A percentile compares a stretch with the other conserved stretches of the same genome.
phyloP scores from a whole-genome alignment of 2,888 invertebrate species.

The Dendrolimus houi region DNA sequence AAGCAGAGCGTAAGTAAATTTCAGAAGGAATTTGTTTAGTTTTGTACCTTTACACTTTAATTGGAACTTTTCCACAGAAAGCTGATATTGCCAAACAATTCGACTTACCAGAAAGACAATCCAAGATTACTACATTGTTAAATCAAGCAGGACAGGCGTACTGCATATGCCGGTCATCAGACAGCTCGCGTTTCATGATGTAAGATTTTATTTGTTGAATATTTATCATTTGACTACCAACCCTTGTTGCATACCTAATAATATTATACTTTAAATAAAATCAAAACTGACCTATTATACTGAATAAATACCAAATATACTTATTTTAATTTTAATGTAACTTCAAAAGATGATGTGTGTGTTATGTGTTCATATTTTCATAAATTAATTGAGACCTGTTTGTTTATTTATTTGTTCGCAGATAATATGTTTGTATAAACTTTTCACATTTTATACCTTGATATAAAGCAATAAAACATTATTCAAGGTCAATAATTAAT shows the following conservation, averaged over 20 bases:
- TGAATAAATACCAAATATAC: too few relatives aligned
- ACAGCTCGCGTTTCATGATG: conserved; percentile 98
- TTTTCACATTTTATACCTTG: too few relatives aligned
- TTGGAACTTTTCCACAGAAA: conserved; percentile 70
- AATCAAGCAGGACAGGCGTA: conserved; percentile 95
- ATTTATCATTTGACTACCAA: background rate
- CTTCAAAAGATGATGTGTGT: too few relatives aligned
- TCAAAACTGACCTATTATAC: too few relatives aligned
- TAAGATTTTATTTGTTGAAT: conserved; percentile 50
- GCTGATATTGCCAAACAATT: conserved; percentile 94
- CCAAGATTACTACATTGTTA: conserved; percentile 90
- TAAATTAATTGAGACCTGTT: too few relatives aligned
- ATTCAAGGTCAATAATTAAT: too few relatives aligned
- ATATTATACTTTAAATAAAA: background rate
- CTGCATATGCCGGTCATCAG: conserved; percentile 95
- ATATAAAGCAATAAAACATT: too few relatives aligned
- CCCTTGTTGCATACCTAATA: background rate
- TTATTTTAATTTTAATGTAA: too few relatives aligned
- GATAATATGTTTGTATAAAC: too few relatives aligned
- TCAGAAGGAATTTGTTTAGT: background rate
- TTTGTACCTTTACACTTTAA: background rate
- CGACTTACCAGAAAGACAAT: conserved; percentile 91
- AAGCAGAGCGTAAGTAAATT: conserved; percentile 57
- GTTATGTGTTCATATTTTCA: too few relatives aligned
- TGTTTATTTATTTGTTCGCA: too few relatives aligned